Evolutionary conservation across 2,797 vertebrate genomes (phyloP).

Genomic region (Centroberyx gerrardi): DNA sequence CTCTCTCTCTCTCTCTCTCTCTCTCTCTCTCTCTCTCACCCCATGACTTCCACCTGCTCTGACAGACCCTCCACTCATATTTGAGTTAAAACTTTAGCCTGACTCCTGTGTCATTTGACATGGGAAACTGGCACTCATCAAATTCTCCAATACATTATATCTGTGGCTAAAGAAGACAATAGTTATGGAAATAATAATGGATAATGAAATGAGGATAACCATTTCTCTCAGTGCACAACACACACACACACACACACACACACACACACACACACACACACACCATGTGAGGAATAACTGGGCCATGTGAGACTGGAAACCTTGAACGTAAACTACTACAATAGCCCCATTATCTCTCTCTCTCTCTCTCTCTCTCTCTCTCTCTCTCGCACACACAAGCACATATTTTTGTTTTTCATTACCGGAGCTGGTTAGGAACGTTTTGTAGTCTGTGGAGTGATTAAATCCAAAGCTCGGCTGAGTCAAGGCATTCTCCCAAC

Average conservation of each 20-base stretch:
- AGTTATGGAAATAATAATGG: no score
- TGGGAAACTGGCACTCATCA: no score
- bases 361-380: constrained; percentile 17
- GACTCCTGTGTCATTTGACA: not conserved
- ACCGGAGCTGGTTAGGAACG: constrained; percentile 49
- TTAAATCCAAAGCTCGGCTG: constrained; percentile 36
- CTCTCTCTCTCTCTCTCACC: constrained; percentile 1
- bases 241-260: not conserved
- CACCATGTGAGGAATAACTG: constrained; percentile 37
- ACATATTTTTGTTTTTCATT: constrained; percentile 63
- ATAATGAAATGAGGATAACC: no score
- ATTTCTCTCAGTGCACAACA: no score
- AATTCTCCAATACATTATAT: no score
- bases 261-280: constrained; percentile 8
- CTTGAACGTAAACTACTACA: constrained; percentile 41
- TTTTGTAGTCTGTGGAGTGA: constrained; percentile 40
- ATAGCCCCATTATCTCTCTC: constrained; percentile 50
- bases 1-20: constrained; percentile 10
- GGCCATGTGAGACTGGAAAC: constrained; percentile 40
- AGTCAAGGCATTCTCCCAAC: constrained; percentile 41
- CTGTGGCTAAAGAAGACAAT: no score
- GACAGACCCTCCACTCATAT: not conserved
- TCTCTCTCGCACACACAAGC: constrained; percentile 35
- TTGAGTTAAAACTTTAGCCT: not conserved
- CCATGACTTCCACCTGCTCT: constrained; percentile 50